A percentile compares a stretch with the other conserved stretches of the same genome.
Conservation (phyloP, 2,113 vertebrate species). For the Gambusia affinis region DNA sequence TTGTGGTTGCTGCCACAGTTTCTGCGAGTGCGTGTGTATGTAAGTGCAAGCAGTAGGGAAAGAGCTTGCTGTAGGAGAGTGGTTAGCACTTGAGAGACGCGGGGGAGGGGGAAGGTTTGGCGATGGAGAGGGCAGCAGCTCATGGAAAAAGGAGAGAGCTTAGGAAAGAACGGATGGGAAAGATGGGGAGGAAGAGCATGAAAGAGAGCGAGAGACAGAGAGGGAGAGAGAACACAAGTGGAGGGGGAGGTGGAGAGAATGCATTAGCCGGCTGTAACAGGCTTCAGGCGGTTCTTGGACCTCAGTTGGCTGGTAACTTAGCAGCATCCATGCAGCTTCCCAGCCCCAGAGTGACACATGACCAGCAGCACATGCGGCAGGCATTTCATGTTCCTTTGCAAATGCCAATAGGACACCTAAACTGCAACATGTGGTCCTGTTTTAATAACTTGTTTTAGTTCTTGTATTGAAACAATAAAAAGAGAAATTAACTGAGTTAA, state of each 20-base stretch:
- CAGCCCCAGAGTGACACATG: slow-evolving; percentile 54
- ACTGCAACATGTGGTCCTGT: slow-evolving; percentile 2
- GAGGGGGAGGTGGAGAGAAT: slow-evolving; percentile 67
- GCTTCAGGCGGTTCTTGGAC: slow-evolving; percentile 74
- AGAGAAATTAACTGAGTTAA: background rate
- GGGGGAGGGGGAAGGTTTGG: slow-evolving; percentile 52
- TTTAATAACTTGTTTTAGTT: background rate
- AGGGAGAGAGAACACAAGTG: slow-evolving; percentile 53
- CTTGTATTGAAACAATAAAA: slow-evolving; percentile 6
- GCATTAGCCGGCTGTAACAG: slow-evolving; percentile 77
- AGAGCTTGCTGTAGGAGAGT: slow-evolving; percentile 62
- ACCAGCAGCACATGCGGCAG: slow-evolving; percentile 46
- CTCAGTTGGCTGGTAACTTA: slow-evolving; percentile 63
- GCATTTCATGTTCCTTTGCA: slow-evolving; percentile 29
- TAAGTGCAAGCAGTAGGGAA: slow-evolving; percentile 49
- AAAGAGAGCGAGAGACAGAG: slow-evolving; percentile 47
- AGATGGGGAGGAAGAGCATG: slow-evolving; percentile 38
- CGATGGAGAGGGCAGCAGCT: slow-evolving; percentile 70
- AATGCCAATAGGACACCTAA: background rate
- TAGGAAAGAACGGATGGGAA: slow-evolving; percentile 53
- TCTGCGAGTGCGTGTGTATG: slow-evolving; percentile 49
- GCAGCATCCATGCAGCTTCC: slow-evolving; percentile 60
- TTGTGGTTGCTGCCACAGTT: slow-evolving; percentile 65
- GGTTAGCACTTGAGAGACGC: slow-evolving; percentile 66
- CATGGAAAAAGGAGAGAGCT: slow-evolving; percentile 70